Percentiles rank a stretch among this genome's conserved stretches.
These are phyloP conservation scores for Sphenodon punctatus DNA, from an alignment of 2,797 vertebrate genomes.

Conservation along the genomic window DNA sequence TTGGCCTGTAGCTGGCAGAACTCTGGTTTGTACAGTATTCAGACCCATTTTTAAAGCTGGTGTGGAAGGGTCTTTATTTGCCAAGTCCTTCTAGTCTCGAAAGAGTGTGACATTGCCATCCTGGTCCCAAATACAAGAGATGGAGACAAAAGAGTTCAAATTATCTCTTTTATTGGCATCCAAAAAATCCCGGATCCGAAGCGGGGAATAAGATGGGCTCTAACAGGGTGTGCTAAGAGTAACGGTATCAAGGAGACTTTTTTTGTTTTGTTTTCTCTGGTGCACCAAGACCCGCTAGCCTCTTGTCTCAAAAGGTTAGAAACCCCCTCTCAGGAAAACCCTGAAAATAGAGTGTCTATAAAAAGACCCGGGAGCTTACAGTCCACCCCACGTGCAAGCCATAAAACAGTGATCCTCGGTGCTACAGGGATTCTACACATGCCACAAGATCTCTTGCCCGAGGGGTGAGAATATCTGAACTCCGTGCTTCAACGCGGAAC, in stretches of 20 bases:
- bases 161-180: no score
- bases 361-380: slow-evolving; percentile 34
- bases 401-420: background rate
- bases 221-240: background rate
- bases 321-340: background rate
- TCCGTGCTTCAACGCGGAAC: accelerated
- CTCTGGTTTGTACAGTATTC: background rate
- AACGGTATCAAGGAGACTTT: background rate
- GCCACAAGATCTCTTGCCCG: background rate
- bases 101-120: no score
- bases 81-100: background rate
- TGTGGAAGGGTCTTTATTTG: background rate
- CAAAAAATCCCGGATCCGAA: background rate
- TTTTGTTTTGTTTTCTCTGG: background rate
- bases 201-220: background rate
- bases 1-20: background rate
- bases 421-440: background rate
- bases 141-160: no score
- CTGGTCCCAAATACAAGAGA: no score
- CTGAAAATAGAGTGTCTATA: background rate
- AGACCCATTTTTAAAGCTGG: background rate
- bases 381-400: background rate
- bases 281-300: accelerated
- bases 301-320: slow-evolving; percentile 40
- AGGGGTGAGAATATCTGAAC: background rate